Evolutionary conservation across 2,797 vertebrate species (phyloP).

Genomic region (Eospalax fontanierii): DNA sequence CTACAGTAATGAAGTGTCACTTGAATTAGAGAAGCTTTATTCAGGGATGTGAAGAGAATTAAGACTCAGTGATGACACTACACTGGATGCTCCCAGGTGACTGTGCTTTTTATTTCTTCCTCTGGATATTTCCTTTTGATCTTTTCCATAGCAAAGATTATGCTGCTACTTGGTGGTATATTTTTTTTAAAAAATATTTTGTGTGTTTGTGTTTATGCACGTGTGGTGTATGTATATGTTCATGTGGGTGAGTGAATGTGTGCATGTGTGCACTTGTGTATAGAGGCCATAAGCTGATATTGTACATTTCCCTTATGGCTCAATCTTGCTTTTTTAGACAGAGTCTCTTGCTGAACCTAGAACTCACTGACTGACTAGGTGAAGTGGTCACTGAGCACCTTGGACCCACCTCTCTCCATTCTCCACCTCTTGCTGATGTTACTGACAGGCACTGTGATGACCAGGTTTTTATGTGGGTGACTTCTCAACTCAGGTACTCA

Average conservation of each 20-base stretch:
- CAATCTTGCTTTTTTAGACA: neutral
- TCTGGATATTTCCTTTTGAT: constrained; percentile 30
- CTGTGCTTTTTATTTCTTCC: constrained; percentile 1
- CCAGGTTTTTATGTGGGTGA: neutral
- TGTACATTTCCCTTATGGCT: neutral
- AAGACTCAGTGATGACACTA: neutral
- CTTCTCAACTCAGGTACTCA: neutral
- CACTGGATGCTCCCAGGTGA: neutral
- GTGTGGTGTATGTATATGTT: neutral
- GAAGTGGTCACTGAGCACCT: neutral
- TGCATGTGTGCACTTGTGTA: neutral
- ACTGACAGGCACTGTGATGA: neutral
- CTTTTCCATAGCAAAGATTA: neutral
- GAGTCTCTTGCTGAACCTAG: neutral
- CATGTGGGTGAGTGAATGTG: neutral
- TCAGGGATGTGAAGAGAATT: neutral
- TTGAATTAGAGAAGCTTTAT: constrained; percentile 41
- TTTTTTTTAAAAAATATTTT: neutral
- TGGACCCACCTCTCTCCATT: too few species aligned
- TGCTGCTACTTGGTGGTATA: neutral
- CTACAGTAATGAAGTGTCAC: neutral
- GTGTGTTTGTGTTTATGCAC: neutral
- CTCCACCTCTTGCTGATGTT: too few species aligned
- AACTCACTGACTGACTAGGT: neutral
- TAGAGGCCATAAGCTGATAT: neutral